A percentile compares a stretch with the other conserved stretches of the same genome.
These are phyloP conservation scores for Sarcophaga carnaria DNA, from an alignment of 2,888 invertebrate genomes.

Conservation along the genomic window DNA sequence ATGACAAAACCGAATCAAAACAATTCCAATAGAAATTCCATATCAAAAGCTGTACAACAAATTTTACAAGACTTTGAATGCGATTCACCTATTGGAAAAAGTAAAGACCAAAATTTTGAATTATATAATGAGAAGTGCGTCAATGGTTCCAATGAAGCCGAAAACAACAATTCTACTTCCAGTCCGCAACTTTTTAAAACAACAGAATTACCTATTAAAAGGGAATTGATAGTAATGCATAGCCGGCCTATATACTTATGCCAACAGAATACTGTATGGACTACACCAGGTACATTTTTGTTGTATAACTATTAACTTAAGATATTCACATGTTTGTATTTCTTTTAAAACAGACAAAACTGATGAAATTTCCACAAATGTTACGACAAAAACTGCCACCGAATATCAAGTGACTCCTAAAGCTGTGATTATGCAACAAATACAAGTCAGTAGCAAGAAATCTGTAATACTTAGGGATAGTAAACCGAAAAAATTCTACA, in stretches of 20 bases:
- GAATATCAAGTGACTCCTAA: constrained; percentile 55
- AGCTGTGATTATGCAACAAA: constrained; percentile 56
- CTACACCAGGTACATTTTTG: constrained; percentile 22
- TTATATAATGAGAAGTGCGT: not conserved
- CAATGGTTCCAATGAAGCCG: not conserved
- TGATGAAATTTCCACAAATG: constrained; percentile 6
- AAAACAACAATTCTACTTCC: not conserved
- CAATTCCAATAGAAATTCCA: not conserved
- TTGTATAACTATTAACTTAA: not conserved
- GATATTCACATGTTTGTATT: not conserved
- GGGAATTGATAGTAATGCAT: not conserved
- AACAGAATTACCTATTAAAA: not conserved
- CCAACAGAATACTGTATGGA: not conserved
- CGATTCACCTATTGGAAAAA: not conserved
- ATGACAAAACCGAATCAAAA: not conserved
- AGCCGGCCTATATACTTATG: not conserved
- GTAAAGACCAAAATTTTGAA: not conserved
- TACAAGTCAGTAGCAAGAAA: constrained; percentile 45
- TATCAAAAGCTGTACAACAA: not conserved
- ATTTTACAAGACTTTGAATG: not conserved
- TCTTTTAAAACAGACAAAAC: constrained; percentile 20
- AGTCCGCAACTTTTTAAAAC: not conserved
- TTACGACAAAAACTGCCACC: constrained; percentile 15
- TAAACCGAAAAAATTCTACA: constrained; percentile 1
- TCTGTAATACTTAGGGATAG: constrained; percentile 21